Conservation (phyloP, 2,113 vertebrate species). For the Epinephelus lanceolatus region DNA sequence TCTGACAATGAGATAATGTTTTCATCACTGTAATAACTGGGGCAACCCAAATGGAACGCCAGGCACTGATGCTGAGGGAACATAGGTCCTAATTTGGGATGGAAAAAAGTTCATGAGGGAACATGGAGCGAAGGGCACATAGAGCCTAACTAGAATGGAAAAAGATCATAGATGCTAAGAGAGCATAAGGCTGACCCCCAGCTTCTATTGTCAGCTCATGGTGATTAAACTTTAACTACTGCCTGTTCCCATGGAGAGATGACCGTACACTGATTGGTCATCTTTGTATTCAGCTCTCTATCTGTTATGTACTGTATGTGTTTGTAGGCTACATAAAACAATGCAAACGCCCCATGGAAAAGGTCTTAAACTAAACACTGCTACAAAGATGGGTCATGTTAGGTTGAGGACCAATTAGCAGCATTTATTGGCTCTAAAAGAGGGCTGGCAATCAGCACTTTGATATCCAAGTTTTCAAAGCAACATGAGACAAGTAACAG, state of each 20-base stretch:
- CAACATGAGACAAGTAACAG: not conserved
- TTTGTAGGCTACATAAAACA: not conserved
- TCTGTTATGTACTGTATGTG: not conserved
- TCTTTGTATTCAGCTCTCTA: not conserved
- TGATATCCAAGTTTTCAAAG: conserved; percentile 27
- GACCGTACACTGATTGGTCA: not conserved
- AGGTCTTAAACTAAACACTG: not conserved
- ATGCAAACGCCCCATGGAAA: conserved; percentile 3
- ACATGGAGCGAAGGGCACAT: too few species aligned
- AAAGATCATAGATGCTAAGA: too few species aligned
- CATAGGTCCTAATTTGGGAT: too few species aligned
- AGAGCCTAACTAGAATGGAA: too few species aligned
- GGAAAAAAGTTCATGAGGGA: too few species aligned
- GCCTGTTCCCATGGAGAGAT: not conserved
- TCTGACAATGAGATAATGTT: too few species aligned
- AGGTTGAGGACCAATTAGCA: conserved; percentile 21
- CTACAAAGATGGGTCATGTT: not conserved
- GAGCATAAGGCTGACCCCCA: too few species aligned
- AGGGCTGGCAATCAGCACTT: conserved; percentile 5
- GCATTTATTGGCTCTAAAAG: conserved; percentile 2
- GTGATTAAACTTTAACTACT: not conserved
- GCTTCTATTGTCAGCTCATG: not conserved
- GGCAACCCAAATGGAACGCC: too few species aligned
- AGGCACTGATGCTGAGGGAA: too few species aligned
- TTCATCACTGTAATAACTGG: too few species aligned